phyloP scores from a whole-genome alignment of 2,113 vertebrate genomes.

The Steatornis caripensis region DNA sequence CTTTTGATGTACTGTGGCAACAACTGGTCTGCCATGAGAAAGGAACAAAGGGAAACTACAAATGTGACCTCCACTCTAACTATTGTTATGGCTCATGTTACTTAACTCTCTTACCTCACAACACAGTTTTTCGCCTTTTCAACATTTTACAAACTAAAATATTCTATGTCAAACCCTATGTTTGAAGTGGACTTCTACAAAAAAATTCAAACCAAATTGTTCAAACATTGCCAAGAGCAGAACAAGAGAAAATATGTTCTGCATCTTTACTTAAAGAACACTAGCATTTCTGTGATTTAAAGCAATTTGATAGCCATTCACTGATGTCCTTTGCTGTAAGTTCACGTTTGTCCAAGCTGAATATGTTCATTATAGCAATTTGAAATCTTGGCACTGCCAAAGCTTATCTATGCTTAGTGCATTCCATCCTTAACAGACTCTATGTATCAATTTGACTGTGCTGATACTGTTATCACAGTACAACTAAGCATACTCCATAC shows the following conservation, averaged over 20 bases:
- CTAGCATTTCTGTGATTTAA: background rate
- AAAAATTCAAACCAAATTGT: background rate
- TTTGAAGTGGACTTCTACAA: background rate
- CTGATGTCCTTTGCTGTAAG: background rate
- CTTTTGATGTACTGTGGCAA: background rate
- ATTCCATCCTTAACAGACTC: background rate
- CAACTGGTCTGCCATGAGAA: background rate
- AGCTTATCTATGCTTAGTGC: background rate
- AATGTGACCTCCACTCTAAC: background rate
- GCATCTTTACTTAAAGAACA: background rate
- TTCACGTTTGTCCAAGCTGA: background rate
- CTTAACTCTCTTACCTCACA: background rate
- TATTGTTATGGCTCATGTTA: background rate
- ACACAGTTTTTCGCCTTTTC: background rate
- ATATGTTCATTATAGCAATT: background rate
- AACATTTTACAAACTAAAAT: background rate
- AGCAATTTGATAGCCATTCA: background rate
- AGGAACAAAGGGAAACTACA: background rate
- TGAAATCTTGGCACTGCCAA: background rate
- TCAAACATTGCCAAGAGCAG: background rate
- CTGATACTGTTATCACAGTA: background rate
- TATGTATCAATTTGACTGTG: background rate
- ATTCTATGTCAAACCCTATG: background rate
- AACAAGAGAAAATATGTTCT: background rate
- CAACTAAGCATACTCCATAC: background rate